Conservation (phyloP, 2,888 invertebrate genomes). For the Stenurella melanura region DNA sequence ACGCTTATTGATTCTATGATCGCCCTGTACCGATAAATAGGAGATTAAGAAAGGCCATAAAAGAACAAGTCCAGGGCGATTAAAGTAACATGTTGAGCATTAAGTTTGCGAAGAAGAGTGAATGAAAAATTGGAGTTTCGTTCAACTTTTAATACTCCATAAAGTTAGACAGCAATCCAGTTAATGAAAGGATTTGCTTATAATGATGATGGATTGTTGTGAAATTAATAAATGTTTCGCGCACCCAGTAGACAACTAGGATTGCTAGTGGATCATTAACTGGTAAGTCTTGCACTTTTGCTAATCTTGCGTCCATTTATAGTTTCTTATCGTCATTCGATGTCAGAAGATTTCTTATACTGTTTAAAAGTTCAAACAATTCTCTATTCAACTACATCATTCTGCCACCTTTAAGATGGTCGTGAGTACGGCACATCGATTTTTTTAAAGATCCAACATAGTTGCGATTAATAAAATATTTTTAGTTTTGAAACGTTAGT, state of each 20-base stretch:
- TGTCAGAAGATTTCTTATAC: too few species aligned
- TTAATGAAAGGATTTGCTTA: constrained; percentile 68
- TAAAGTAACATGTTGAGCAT: constrained; percentile 32
- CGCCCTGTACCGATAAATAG: neutral
- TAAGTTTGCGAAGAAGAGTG: constrained; percentile 17
- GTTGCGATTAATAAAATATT: too few species aligned
- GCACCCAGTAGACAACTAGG: constrained; percentile 20
- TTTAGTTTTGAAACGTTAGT: too few species aligned
- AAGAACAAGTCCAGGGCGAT: neutral
- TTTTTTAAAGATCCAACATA: too few species aligned
- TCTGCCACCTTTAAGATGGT: too few species aligned
- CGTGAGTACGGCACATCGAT: too few species aligned
- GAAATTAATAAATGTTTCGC: constrained; percentile 65
- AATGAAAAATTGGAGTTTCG: constrained; percentile 61
- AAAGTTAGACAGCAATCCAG: constrained; percentile 66
- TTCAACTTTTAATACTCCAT: constrained; percentile 62
- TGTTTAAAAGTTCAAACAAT: too few species aligned
- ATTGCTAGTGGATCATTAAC: constrained; percentile 9
- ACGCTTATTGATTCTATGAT: neutral
- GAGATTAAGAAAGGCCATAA: neutral
- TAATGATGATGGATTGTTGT: constrained; percentile 68
- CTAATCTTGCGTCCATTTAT: neutral
- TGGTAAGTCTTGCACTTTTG: constrained; percentile 9
- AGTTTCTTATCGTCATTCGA: too few species aligned
- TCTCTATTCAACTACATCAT: too few species aligned